phyloP scores from a whole-genome alignment of 2,888 invertebrate genomes.

The Tricholauxania praeusta region DNA sequence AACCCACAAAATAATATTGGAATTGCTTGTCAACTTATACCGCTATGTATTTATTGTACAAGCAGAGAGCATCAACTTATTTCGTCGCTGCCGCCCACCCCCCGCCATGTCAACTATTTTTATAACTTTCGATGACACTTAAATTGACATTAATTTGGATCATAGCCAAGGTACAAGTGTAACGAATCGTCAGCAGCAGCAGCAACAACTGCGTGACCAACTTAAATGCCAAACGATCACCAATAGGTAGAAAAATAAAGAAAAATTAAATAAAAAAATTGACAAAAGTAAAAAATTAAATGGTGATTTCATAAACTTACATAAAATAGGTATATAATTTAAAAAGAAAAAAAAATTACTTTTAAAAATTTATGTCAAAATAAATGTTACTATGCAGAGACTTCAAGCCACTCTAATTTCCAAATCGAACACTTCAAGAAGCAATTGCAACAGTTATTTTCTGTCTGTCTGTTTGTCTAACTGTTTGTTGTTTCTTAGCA shows the following conservation, averaged over 20 bases:
- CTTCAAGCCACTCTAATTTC: slow-evolving; percentile 19
- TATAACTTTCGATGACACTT: slow-evolving; percentile 24
- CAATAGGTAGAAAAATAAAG: neutral
- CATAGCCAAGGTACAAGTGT: slow-evolving; percentile 30
- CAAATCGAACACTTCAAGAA: slow-evolving; percentile 29
- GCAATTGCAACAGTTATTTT: slow-evolving; percentile 19
- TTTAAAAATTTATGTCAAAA: neutral
- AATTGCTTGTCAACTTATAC: too few relatives aligned
- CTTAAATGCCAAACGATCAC: slow-evolving; percentile 20
- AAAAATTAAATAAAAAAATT: too few relatives aligned
- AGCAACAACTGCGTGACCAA: slow-evolving; percentile 18
- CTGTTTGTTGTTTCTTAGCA: neutral
- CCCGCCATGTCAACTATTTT: slow-evolving; percentile 1
- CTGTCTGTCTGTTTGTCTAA: neutral
- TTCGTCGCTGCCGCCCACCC: neutral
- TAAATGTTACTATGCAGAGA: slow-evolving; percentile 1
- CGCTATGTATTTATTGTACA: too few relatives aligned
- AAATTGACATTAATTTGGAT: slow-evolving; percentile 21
- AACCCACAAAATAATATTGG: too few relatives aligned
- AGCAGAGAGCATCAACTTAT: too few relatives aligned
- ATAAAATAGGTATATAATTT: neutral
- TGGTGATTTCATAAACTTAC: neutral
- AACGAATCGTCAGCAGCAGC: slow-evolving; percentile 13
- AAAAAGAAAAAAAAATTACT: neutral
- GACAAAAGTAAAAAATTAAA: neutral